Evolutionary conservation across 2,888 invertebrate species (phyloP), one percentile per base, ranked within the genome.

Genomic region (Diaphora mendica): DNA sequence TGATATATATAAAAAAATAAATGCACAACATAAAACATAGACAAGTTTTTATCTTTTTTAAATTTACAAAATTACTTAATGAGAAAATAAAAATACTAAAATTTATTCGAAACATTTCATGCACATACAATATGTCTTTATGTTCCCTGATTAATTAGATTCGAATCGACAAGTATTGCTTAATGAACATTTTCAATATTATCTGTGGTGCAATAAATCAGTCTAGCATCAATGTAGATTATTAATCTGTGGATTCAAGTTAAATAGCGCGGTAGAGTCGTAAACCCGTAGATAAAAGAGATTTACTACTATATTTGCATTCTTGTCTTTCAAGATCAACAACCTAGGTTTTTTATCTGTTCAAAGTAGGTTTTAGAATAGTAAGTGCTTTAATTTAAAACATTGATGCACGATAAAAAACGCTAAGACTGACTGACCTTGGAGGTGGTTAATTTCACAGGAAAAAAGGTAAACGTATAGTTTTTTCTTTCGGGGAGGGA

Each of bases 191-290:
- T 68, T 39, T 3, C 4, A 62, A 62, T 30, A 7, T 62, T 30
- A 68, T 68, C 68, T 68, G 55, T 68, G 35, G 68, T 35, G 11
- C 30, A 68, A 48, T 68, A 33, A 68, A 39, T 33, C 33, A 35
- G 35, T 51, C 51, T 35, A 35, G 51, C 20, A 0, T 35, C 13
- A 66, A 17, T 26, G 30, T 33, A 51, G 11, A 33, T 68, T 51
- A 68, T 68, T 68, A 30, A 48, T 55, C 33, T 68, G 33, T 55
- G 68, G 51, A 35, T 55, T 55, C 51, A 55, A 55, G 51, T 55
- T n/a, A 48, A 68, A 68, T n/a, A 68, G 51, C 33, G 51, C 48
- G 13, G 2, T 35, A 68, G 33, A 13, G n/a, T 68, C 51, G 44
- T 30, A 62, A 30, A 30, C 62, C 17, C 55, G 20, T 55, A 68